A percentile compares a stretch with the other conserved stretches of the same genome.
phyloP scores from a whole-genome alignment of 2,797 vertebrate genomes.

The Melanotaenia parkinsoni region DNA sequence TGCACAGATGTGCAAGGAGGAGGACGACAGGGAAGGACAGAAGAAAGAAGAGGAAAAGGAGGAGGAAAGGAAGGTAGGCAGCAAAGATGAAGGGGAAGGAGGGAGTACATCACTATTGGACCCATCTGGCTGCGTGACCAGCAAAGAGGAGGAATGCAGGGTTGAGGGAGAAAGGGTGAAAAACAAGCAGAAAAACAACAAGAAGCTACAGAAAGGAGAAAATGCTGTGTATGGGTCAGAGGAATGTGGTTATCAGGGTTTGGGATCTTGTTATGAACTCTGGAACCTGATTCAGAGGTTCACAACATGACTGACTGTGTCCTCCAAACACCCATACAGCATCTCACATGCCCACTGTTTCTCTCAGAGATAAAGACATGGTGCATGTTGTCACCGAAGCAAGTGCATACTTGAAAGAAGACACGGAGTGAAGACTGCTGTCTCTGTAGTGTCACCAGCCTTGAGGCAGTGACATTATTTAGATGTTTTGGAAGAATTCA shows the following conservation, averaged over 20 bases:
- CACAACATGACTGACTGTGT: constrained; percentile 36
- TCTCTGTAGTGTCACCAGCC: constrained; percentile 53
- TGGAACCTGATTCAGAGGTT: constrained; percentile 46
- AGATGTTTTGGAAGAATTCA: constrained; percentile 65
- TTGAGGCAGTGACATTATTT: constrained; percentile 64
- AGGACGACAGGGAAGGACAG: constrained; percentile 60
- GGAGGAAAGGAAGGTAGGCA: constrained; percentile 58
- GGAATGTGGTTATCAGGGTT: constrained; percentile 50
- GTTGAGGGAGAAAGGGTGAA: constrained; percentile 49
- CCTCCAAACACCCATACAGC: constrained; percentile 32
- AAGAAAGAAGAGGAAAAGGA: constrained; percentile 48
- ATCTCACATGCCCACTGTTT: constrained; percentile 33
- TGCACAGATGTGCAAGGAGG: constrained; percentile 64
- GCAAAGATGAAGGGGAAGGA: constrained; percentile 55
- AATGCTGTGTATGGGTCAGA: constrained; percentile 50
- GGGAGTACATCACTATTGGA: constrained; percentile 53
- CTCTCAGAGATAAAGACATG: constrained; percentile 24
- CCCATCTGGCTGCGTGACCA: constrained; percentile 48
- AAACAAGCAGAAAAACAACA: constrained; percentile 56
- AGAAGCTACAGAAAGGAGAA: constrained; percentile 47
- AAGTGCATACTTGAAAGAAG: constrained; percentile 4
- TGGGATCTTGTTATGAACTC: constrained; percentile 66
- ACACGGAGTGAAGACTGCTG: constrained; percentile 20
- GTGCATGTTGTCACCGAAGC: constrained; percentile 31
- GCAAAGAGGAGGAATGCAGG: constrained; percentile 61